Percentiles rank a stretch among this genome's conserved stretches.
These are phyloP conservation scores for Pocillopora meandrina DNA, from an alignment of 92 coral and sea anemone species.

Conservation along the genomic window DNA sequence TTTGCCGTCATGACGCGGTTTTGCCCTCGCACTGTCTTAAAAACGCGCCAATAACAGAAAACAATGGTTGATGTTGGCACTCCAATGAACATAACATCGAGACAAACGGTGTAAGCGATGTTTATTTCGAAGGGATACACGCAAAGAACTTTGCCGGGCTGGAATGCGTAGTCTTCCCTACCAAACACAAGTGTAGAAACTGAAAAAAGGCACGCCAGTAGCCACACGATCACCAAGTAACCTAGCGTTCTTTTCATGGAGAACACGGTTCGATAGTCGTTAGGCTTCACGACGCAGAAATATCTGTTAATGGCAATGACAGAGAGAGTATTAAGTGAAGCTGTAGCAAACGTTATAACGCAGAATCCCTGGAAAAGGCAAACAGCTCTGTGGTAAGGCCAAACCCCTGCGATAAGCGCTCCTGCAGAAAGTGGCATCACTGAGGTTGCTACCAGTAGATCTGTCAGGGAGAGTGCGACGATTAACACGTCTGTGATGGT, in stretches of 20 bases:
- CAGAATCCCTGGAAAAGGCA: constrained; percentile 52
- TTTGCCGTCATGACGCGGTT: constrained; percentile 20
- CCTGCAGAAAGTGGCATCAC: constrained; percentile 38
- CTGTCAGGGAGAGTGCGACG: constrained; percentile 38
- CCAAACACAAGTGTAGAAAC: constrained; percentile 28
- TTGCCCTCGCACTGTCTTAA: constrained; percentile 17
- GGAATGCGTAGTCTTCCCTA: constrained; percentile 32
- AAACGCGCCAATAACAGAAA: constrained; percentile 43
- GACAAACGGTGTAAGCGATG: constrained; percentile 41
- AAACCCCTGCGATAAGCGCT: constrained; percentile 18
- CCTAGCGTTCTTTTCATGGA: constrained; percentile 29
- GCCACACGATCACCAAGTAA: constrained; percentile 32
- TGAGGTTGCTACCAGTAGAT: constrained; percentile 29
- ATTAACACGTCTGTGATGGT: constrained; percentile 32
- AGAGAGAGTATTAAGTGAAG: constrained; percentile 35
- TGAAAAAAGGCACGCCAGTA: constrained; percentile 14
- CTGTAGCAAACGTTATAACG: constrained; percentile 38
- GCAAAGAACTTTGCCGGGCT: constrained; percentile 45
- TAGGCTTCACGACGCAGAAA: constrained; percentile 43
- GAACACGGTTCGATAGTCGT: constrained; percentile 32
- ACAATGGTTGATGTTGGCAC: constrained; percentile 23
- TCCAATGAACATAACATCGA: constrained; percentile 34
- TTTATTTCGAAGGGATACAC: constrained; percentile 50
- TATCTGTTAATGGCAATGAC: constrained; percentile 43
- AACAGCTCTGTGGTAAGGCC: constrained; percentile 24